A percentile compares a stretch with the other conserved stretches of the same genome.
Evolutionary conservation across 2,797 vertebrate species (phyloP).

Genomic region (Xiphophorus birchmanni): DNA sequence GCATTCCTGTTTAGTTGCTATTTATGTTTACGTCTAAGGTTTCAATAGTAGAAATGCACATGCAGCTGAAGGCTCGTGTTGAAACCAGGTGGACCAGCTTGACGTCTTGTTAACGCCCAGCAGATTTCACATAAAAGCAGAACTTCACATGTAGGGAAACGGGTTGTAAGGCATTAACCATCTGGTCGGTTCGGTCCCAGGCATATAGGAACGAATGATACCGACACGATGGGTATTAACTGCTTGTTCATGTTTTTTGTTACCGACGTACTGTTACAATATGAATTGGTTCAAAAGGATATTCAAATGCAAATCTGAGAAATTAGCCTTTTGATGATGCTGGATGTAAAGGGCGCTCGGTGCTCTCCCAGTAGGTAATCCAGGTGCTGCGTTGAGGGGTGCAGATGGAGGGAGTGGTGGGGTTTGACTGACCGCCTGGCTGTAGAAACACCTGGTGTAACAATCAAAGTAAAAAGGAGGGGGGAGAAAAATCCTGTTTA

Average conservation of each 20-base stretch:
- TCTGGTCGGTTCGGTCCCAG: neutral
- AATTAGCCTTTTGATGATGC: slow-evolving; percentile 17
- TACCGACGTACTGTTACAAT: neutral
- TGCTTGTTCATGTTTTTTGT: neutral
- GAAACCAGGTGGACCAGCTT: neutral
- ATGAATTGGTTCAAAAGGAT: slow-evolving; percentile 23
- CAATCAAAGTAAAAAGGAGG: neutral
- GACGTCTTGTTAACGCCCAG: neutral
- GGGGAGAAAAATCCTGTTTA: slow-evolving; percentile 9
- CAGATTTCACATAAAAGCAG: neutral
- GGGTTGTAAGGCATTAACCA: neutral
- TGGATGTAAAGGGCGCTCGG: neutral
- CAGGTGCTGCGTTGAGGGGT: slow-evolving; percentile 21
- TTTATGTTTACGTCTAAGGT: neutral
- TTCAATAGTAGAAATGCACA: neutral
- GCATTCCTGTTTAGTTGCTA: neutral
- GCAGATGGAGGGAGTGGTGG: neutral
- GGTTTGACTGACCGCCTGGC: neutral
- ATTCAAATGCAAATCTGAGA: slow-evolving; percentile 39
- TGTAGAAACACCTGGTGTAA: neutral
- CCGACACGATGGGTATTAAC: slow-evolving; percentile 12
- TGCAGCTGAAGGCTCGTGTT: neutral
- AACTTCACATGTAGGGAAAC: neutral
- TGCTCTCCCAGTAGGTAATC: slow-evolving; percentile 9
- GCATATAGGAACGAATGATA: neutral